A percentile compares a stretch with the other conserved stretches of the same genome.
Conservation (phyloP, 2,113 vertebrate species). For the Tapirus terrestris region DNA sequence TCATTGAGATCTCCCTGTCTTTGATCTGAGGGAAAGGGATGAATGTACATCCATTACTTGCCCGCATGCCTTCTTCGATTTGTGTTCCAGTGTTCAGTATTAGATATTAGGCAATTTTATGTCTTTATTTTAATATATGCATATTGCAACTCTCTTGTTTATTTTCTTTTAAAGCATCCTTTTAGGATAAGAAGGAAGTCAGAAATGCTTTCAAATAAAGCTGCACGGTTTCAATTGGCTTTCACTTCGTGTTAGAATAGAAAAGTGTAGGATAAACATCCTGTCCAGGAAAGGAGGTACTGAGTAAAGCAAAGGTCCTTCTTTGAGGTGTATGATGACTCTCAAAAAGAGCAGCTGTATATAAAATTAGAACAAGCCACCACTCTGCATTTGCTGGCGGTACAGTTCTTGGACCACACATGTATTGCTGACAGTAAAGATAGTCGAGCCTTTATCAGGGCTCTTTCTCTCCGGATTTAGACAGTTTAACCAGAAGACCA, state of each 20-base stretch:
- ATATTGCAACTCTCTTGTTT: conserved; percentile 22
- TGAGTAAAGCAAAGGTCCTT: conserved; percentile 62
- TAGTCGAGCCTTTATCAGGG: conserved; percentile 27
- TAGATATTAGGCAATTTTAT: conserved; percentile 29
- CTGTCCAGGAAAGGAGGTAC: conserved; percentile 17
- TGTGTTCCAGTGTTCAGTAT: conserved; percentile 58
- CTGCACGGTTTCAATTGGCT: conserved; percentile 53
- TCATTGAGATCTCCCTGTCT: conserved; percentile 69
- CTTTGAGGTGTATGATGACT: conserved; percentile 47
- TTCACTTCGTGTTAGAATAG: conserved; percentile 37
- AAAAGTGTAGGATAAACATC: conserved; percentile 31
- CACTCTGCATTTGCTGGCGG: conserved; percentile 44
- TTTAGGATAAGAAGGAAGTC: conserved; percentile 56
- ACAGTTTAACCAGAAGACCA: conserved; percentile 63
- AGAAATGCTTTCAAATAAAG: conserved; percentile 63
- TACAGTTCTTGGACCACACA: conserved; percentile 62
- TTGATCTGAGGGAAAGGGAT: conserved; percentile 72
- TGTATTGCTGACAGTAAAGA: conserved; percentile 56
- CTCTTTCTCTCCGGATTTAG: conserved; percentile 56
- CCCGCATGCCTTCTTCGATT: conserved; percentile 67
- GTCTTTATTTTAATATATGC: conserved; percentile 55
- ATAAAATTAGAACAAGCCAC: conserved; percentile 63
- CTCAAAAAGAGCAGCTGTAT: conserved; percentile 64
- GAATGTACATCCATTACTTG: conserved; percentile 68
- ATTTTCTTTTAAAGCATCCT: not conserved